phyloP scores from a whole-genome alignment of 2,888 invertebrate genomes.

The Hypolimnas misippus region DNA sequence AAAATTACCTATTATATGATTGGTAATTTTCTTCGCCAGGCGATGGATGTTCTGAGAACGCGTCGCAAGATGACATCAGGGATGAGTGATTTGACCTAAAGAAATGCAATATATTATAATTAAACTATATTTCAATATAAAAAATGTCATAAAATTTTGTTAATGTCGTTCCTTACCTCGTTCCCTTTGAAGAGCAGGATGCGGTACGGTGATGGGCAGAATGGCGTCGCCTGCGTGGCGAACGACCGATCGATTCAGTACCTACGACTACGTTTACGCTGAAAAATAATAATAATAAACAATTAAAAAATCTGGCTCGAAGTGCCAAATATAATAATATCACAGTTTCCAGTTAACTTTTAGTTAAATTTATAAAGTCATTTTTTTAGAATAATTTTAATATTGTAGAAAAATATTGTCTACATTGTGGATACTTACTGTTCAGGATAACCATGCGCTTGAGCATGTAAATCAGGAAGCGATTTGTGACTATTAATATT shows the following conservation, averaged over 20 bases:
- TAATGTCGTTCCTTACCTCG: too few species aligned
- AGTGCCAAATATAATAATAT: constrained; percentile 1
- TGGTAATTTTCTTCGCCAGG: constrained; percentile 80
- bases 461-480: constrained; percentile 89
- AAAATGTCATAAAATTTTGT: too few species aligned
- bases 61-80: constrained; percentile 77
- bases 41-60: constrained; percentile 77
- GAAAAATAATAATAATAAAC: too few species aligned
- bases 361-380: too few species aligned
- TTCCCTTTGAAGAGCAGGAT: constrained; percentile 80
- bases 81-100: constrained; percentile 77
- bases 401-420: too few species aligned
- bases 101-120: too few species aligned
- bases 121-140: too few species aligned
- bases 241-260: constrained; percentile 71
- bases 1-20: constrained; percentile 73
- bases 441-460: constrained; percentile 77
- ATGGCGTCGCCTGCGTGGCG: constrained; percentile 71
- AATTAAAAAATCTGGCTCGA: constrained; percentile 6
- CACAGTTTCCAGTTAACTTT: too few species aligned
- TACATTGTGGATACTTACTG: too few species aligned
- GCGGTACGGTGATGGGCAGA: constrained; percentile 77
- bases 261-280: constrained; percentile 62
- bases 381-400: too few species aligned
- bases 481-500: constrained; percentile 91